A percentile compares a stretch with the other conserved stretches of the same genome.
These are phyloP conservation scores for Papilio xuthus DNA, from an alignment of 1,140 invertebrate genomes.

Conservation along the genomic window DNA sequence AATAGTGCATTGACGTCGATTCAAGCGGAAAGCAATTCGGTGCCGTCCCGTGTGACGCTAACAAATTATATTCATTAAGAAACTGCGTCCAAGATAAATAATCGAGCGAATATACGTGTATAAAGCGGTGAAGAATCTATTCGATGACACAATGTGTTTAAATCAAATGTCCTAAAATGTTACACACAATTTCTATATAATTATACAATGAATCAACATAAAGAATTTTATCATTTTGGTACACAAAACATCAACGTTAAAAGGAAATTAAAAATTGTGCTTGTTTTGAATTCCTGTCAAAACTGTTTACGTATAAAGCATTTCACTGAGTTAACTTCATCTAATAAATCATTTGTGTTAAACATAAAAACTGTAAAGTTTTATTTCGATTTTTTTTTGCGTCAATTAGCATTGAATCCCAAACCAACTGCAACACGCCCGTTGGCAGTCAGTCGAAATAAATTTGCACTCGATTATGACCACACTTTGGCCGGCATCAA, in stretches of 20 bases:
- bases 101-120: conserved; percentile 18
- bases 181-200: not conserved
- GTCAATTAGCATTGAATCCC: conserved; percentile 53
- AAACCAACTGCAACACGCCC: conserved; percentile 34
- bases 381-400: conserved; percentile 41
- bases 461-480: conserved; percentile 33
- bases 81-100: conserved; percentile 37
- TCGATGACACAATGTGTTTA: conserved; percentile 3
- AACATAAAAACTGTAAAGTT: not conserved
- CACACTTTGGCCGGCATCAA: not conserved
- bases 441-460: conserved; percentile 27
- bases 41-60: conserved; percentile 22
- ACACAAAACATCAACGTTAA: not conserved
- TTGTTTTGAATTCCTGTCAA: too few species aligned
- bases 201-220: not conserved
- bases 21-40: conserved; percentile 33
- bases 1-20: conserved; percentile 48
- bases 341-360: not conserved
- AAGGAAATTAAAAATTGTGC: not conserved
- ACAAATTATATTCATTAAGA: conserved; percentile 39
- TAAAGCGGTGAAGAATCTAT: conserved; percentile 22
- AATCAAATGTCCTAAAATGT: not conserved
- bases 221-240: not conserved
- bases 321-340: too few species aligned
- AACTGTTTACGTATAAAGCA: too few species aligned